A percentile compares a stretch with the other conserved stretches of the same genome.
Evolutionary conservation across 2,888 invertebrate species (phyloP).

Genomic region (Pimpla rufipes): DNA sequence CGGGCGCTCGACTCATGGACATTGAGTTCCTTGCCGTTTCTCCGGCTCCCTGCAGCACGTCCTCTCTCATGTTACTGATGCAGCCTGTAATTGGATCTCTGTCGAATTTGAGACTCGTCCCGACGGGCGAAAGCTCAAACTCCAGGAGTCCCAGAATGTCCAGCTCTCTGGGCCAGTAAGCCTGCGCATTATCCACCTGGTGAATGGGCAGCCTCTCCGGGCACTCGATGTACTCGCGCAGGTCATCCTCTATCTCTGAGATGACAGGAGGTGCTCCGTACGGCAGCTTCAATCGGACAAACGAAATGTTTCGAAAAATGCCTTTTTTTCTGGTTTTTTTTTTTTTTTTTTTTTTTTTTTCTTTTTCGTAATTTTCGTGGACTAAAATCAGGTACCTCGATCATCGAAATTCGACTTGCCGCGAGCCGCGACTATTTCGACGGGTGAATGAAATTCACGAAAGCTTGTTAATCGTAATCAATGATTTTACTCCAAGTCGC

Average conservation of each 20-base stretch:
- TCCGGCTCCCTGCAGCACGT: slow-evolving; percentile 87
- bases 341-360: neutral
- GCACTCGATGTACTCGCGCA: slow-evolving; percentile 89
- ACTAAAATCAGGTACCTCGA: slow-evolving; percentile 50
- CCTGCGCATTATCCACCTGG: slow-evolving; percentile 89
- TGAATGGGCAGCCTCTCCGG: slow-evolving; percentile 92
- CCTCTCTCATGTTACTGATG: slow-evolving; percentile 90
- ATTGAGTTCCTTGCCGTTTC: slow-evolving; percentile 91
- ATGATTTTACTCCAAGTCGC: too few species aligned
- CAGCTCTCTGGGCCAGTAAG: slow-evolving; percentile 88
- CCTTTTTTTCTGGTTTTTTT: neutral
- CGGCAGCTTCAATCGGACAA: slow-evolving; percentile 78
- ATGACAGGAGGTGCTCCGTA: slow-evolving; percentile 89
- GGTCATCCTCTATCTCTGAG: slow-evolving; percentile 88
- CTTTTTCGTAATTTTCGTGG: too few species aligned
- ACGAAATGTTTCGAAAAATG: neutral
- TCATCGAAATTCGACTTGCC: slow-evolving; percentile 45
- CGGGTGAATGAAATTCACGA: too few species aligned
- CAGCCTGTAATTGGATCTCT: slow-evolving; percentile 92
- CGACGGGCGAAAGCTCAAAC: slow-evolving; percentile 86
- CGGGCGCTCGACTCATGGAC: slow-evolving; percentile 93
- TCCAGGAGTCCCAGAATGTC: slow-evolving; percentile 87
- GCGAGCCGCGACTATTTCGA: too few species aligned
- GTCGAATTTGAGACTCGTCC: slow-evolving; percentile 87
- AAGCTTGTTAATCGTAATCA: too few species aligned